Base-by-base conservation (phyloP, 1,140 invertebrate genomes). In the Mercenaria mercenaria region DNA sequence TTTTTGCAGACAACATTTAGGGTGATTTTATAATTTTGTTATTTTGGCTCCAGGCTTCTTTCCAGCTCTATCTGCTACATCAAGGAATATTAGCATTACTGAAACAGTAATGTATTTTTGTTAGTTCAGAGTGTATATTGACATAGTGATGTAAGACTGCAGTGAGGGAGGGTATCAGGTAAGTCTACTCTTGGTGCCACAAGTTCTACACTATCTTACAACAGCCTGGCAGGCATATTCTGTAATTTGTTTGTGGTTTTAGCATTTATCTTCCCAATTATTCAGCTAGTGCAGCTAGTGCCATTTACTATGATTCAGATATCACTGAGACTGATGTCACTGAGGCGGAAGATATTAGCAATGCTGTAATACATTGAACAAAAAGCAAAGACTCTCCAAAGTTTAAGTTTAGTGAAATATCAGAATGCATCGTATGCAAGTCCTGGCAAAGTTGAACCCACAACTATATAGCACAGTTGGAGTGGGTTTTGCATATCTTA, bases 111-210 rank as follows among this genome's bases (percentile, higher is more conserved):
- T 64, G n/a, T 64, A 29, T 64, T 64, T 37, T 72, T 13, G 11
- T 41, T 52, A n/a, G 15, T 26, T 52, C 29, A 79, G 10, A 10
- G 47, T 79, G 76, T 79, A 52, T 79, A 56, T 79, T 59, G 50
- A 56, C 76, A 79, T n/a, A 56, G 34, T 79, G 76, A 34, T 79
- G 76, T 79, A 79, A 79, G 32, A 32, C 23, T 26, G n/a, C 50
- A 34, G 37, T 29, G 1, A 72, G 67, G 6, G 2, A 39, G n/a
- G 1, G 67, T 41, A 72, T 72, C 67, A 72, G 67, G 34, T 20
- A n/a, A 1, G 20, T n/a, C 37, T 23, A 6, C 67, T 20, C 4
- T 39, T 20, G 67, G 34, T 72, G 67, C 67, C 34, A 39, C 15
- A 39, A 39, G 34, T 72, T 72, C 67, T 72, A 18, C 34, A 29